Evolutionary conservation across 2,113 vertebrate genomes (phyloP).

Genomic region (Hyaena hyaena): DNA sequence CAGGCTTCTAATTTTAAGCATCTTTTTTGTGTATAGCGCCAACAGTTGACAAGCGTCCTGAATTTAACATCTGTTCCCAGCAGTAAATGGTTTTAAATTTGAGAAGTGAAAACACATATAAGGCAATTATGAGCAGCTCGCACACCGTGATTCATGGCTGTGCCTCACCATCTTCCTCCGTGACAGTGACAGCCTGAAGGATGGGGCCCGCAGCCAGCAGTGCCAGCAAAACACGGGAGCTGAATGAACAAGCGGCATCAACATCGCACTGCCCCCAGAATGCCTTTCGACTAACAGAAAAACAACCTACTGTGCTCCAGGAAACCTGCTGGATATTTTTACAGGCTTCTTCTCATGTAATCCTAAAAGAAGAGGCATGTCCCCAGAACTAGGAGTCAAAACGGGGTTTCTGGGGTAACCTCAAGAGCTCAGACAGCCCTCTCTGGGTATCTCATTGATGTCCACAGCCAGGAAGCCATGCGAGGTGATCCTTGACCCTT

Average conservation of each 20-base stretch:
- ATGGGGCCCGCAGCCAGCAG: background rate
- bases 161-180: conserved; percentile 38
- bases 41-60: conserved; percentile 84
- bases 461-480: background rate
- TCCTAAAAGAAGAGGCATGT: background rate
- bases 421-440: background rate
- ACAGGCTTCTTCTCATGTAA: background rate
- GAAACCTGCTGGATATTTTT: background rate
- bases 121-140: conserved; percentile 81
- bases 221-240: rapidly evolving
- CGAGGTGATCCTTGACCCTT: background rate
- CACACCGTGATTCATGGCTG: conserved; percentile 78
- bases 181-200: conserved; percentile 29
- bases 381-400: background rate
- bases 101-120: conserved; percentile 83
- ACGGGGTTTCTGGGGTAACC: background rate
- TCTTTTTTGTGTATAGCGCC: conserved; percentile 77
- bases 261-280: background rate
- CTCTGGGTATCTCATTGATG: background rate
- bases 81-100: conserved; percentile 84
- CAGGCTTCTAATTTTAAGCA: conserved; percentile 83
- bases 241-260: rapidly evolving
- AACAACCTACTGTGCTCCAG: background rate
- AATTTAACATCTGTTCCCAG: conserved; percentile 87
- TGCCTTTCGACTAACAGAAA: background rate